Percentiles rank a stretch among this genome's conserved stretches.
These are phyloP conservation scores for Chaetodon auriga DNA, from an alignment of 2,113 vertebrate species.

Conservation along the genomic window DNA sequence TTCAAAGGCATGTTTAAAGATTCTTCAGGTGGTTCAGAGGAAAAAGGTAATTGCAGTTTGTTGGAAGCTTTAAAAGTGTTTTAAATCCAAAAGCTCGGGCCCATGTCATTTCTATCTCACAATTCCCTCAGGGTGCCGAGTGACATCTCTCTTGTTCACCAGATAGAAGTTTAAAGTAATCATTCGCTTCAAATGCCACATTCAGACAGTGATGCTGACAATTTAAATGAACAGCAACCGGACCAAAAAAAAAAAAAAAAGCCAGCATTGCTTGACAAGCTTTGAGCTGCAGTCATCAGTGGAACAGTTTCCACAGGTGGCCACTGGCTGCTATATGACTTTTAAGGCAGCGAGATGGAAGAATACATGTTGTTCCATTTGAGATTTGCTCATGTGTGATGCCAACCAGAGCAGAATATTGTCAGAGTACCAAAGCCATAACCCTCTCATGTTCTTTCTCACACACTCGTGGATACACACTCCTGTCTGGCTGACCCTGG, in stretches of 20 bases:
- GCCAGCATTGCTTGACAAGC: constrained; percentile 28
- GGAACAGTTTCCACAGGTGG: constrained; percentile 68
- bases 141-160: constrained; percentile 53
- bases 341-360: constrained; percentile 67
- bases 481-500: constrained; percentile 1
- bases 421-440: constrained; percentile 49
- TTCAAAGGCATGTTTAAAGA: constrained; percentile 26
- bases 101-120: constrained; percentile 41
- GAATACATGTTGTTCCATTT: constrained; percentile 74
- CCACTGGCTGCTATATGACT: constrained; percentile 49
- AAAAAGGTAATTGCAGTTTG: constrained; percentile 50
- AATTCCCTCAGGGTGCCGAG: constrained; percentile 44
- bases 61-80: constrained; percentile 52
- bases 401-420: constrained; percentile 65
- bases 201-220: constrained; percentile 41
- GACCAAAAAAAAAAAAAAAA: background rate
- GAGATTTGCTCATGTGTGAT: constrained; percentile 66
- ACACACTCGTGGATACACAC: constrained; percentile 12
- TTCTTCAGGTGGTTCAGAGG: constrained; percentile 22
- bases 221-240: constrained; percentile 47
- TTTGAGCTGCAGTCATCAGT: constrained; percentile 14
- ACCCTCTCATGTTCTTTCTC: constrained; percentile 31
- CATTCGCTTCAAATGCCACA: constrained; percentile 62
- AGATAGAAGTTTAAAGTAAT: constrained; percentile 66
- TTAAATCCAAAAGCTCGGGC: constrained; percentile 43